Evolutionary conservation across 1,140 invertebrate species (phyloP).

Genomic region (Atta colombica): DNA sequence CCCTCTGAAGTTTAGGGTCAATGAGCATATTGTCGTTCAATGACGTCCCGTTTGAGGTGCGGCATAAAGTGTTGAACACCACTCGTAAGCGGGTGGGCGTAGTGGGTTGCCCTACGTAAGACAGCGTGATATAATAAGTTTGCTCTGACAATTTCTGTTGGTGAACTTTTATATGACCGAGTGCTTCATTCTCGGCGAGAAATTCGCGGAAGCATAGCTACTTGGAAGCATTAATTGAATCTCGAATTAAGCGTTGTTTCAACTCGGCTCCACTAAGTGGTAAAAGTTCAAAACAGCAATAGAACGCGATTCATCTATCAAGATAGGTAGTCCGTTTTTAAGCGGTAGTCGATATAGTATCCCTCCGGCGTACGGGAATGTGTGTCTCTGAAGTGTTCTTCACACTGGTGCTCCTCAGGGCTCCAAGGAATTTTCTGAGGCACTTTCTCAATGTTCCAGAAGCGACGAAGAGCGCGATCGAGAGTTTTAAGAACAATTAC

Average conservation of each 20-base stretch:
- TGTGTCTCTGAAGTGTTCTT: background rate
- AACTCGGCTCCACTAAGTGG: background rate
- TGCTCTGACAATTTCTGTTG: too few relatives aligned
- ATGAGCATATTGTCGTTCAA: background rate
- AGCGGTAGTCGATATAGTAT: background rate
- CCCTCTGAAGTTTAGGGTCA: background rate
- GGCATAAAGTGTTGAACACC: background rate
- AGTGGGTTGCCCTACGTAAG: background rate
- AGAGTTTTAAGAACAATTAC: background rate
- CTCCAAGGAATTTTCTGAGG: background rate
- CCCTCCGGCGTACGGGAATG: background rate
- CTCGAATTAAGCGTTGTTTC: background rate
- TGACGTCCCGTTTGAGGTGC: background rate
- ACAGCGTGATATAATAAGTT: background rate
- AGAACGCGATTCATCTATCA: background rate
- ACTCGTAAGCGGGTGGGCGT: background rate
- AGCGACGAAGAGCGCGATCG: background rate
- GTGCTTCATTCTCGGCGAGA: too few relatives aligned
- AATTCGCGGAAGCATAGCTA: background rate
- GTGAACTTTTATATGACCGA: too few relatives aligned
- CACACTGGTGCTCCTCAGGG: background rate
- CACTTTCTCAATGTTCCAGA: background rate
- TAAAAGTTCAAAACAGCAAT: background rate
- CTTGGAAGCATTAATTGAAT: rapidly evolving
- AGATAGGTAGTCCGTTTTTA: background rate